phyloP scores from a whole-genome alignment of 2,113 vertebrate genomes.

The Crotalus horridus region DNA sequence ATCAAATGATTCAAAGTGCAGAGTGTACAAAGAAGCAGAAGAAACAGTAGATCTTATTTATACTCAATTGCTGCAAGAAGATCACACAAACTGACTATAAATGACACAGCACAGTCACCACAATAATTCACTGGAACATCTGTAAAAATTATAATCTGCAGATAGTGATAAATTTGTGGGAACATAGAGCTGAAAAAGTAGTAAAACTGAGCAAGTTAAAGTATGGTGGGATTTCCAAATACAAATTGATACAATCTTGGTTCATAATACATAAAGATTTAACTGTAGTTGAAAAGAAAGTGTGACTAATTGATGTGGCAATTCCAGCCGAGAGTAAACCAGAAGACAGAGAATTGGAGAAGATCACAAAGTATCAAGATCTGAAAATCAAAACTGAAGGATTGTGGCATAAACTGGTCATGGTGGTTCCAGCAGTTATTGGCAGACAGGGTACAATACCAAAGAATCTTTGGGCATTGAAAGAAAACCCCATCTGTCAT shows the following conservation, averaged over 20 bases:
- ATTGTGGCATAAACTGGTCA: not conserved
- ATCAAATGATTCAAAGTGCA: not conserved
- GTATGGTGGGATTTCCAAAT: not conserved
- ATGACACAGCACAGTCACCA: not conserved
- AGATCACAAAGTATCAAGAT: not conserved
- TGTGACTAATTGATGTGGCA: not conserved
- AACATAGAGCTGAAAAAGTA: not conserved
- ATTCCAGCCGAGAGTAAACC: not conserved
- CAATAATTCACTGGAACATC: not conserved
- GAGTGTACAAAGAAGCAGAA: not conserved
- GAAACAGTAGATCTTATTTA: not conserved
- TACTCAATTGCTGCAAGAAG: not conserved
- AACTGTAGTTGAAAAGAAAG: not conserved
- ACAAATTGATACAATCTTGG: not conserved
- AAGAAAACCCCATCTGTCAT: not conserved
- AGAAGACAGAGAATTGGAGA: not conserved
- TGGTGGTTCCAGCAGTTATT: not conserved
- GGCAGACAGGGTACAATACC: not conserved
- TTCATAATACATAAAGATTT: not conserved
- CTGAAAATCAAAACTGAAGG: not conserved
- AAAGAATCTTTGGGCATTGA: not conserved
- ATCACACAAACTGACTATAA: not conserved
- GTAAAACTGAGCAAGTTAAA: not conserved
- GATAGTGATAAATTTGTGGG: not conserved
- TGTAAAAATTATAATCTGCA: not conserved